phyloP scores from a whole-genome alignment of 2,888 invertebrate genomes.

The Anoncus sp. region DNA sequence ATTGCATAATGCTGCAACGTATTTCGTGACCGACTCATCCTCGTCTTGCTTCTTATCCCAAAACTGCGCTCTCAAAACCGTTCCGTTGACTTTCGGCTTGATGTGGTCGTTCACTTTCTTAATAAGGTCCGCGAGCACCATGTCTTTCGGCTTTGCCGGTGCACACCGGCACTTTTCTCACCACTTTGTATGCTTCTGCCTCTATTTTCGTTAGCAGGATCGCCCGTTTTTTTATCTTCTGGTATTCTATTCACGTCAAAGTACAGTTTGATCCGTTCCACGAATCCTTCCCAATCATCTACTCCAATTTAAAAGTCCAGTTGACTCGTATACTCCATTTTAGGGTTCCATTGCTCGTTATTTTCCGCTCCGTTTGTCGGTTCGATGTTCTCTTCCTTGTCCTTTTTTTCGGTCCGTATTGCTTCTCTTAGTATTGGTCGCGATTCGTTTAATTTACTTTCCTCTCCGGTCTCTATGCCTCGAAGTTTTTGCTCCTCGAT shows the following conservation, averaged over 20 bases:
- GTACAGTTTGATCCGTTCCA: slow-evolving; percentile 48
- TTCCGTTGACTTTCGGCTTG: slow-evolving; percentile 19
- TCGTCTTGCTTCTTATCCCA: slow-evolving; percentile 5
- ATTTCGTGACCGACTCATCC: background rate
- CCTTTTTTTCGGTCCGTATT: no score
- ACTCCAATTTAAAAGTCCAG: slow-evolving; percentile 38
- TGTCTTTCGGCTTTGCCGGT: background rate
- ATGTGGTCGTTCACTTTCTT: slow-evolving; percentile 16
- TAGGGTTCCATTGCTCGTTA: background rate
- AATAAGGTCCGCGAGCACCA: background rate
- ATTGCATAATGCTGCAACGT: no score
- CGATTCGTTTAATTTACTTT: no score
- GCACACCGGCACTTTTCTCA: background rate
- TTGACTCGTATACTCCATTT: slow-evolving; percentile 18
- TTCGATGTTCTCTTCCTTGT: no score
- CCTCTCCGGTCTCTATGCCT: no score
- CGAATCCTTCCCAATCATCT: slow-evolving; percentile 51
- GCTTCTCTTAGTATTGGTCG: no score
- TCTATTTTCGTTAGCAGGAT: slow-evolving; percentile 5
- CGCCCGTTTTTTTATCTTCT: slow-evolving; percentile 20
- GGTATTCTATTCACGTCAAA: slow-evolving; percentile 33
- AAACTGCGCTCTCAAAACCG: slow-evolving; percentile 4
- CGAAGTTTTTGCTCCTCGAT: no score
- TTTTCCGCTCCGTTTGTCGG: background rate
- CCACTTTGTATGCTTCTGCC: no score